These are phyloP conservation scores for Diplodus sargus DNA, from an alignment of 2,797 vertebrate genomes.

Conservation along the genomic window DNA sequence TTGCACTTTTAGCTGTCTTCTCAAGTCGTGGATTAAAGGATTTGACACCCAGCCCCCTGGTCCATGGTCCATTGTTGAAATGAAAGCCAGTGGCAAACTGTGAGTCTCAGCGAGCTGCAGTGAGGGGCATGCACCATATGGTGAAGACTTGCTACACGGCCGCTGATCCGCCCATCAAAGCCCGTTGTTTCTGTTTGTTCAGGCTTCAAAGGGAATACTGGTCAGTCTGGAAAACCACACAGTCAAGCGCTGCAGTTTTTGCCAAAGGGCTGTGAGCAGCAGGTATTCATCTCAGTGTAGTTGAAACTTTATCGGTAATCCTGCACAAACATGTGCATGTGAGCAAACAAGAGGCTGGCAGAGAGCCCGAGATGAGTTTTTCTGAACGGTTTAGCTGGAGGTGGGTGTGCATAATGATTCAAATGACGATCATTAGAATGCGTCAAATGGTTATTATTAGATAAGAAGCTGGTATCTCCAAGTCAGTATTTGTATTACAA, in stretches of 20 bases:
- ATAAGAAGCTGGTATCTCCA: slow-evolving; percentile 23
- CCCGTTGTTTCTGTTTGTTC: slow-evolving; percentile 81
- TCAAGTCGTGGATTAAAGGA: slow-evolving; percentile 63
- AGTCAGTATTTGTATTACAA: slow-evolving; percentile 22
- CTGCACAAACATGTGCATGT: slow-evolving; percentile 54
- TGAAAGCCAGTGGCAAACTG: slow-evolving; percentile 64
- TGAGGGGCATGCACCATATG: slow-evolving; percentile 79
- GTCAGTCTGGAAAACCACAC: slow-evolving; percentile 69
- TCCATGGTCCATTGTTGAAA: slow-evolving; percentile 58
- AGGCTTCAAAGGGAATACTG: slow-evolving; percentile 79
- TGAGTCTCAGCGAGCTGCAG: slow-evolving; percentile 53
- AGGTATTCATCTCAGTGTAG: slow-evolving; percentile 64
- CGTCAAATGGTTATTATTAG: slow-evolving; percentile 42
- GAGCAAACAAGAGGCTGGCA: slow-evolving; percentile 58
- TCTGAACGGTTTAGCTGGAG: slow-evolving; percentile 28
- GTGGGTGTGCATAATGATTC: slow-evolving; percentile 48
- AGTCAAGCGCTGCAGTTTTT: slow-evolving; percentile 54
- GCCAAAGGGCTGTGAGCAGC: slow-evolving; percentile 64
- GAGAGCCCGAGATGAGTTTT: slow-evolving; percentile 26
- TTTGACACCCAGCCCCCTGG: slow-evolving; percentile 40
- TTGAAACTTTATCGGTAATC: slow-evolving; percentile 62
- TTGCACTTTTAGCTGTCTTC: slow-evolving; percentile 44
- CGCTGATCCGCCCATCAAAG: slow-evolving; percentile 81
- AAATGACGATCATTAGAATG: slow-evolving; percentile 47
- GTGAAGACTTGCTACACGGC: slow-evolving; percentile 67